Conservation (phyloP, 2,888 invertebrate species). For the Graphium colonna region DNA sequence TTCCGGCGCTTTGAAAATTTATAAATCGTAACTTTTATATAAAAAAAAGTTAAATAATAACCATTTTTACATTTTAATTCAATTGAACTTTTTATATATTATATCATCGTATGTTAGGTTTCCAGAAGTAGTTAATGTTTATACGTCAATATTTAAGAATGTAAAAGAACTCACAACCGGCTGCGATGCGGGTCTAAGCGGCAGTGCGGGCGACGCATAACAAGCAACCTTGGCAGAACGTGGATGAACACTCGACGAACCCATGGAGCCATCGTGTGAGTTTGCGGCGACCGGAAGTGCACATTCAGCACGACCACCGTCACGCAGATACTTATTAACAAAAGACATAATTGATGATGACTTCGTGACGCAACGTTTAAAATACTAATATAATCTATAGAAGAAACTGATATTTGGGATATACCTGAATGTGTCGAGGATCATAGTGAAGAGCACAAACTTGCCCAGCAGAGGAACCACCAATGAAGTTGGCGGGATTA, state of each 20-base stretch:
- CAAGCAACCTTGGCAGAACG: slow-evolving; percentile 94
- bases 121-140: too few species aligned
- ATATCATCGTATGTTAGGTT: too few species aligned
- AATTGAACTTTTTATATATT: too few species aligned
- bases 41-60: too few species aligned
- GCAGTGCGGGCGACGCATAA: slow-evolving; percentile 92
- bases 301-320: slow-evolving; percentile 98
- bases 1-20: slow-evolving; percentile 23
- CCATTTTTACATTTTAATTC: too few species aligned
- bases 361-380: too few species aligned
- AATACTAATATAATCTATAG: too few species aligned
- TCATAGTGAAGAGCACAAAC: slow-evolving; percentile 97
- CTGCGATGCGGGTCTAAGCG: slow-evolving; percentile 82
- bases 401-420: too few species aligned
- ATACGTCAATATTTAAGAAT: too few species aligned
- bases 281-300: slow-evolving; percentile 98
- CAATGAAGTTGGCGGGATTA: slow-evolving; percentile 89
- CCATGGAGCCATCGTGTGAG: slow-evolving; percentile 98
- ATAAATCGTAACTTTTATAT: too few species aligned
- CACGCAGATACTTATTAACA: slow-evolving; percentile 88
- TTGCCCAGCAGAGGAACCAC: slow-evolving; percentile 96
- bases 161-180: slow-evolving; percentile 69
- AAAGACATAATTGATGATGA: too few species aligned
- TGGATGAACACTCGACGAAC: slow-evolving; percentile 97
- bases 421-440: slow-evolving; percentile 96